A percentile compares a stretch with the other conserved stretches of the same genome.
Conservation (phyloP, 2,797 vertebrate genomes). For the Acestrorhynchus altus region DNA sequence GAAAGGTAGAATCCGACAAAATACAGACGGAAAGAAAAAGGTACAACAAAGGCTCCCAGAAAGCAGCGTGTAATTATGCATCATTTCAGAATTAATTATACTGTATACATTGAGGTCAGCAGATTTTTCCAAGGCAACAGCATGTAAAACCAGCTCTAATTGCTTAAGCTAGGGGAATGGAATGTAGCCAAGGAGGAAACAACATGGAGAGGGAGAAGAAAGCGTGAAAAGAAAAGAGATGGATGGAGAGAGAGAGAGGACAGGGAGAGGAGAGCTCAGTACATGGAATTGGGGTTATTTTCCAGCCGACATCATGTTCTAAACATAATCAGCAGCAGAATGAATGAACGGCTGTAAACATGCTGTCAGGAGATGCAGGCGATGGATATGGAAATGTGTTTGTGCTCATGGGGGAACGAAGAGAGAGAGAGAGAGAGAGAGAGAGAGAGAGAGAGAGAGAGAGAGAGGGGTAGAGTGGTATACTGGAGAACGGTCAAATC, state of each 20-base stretch:
- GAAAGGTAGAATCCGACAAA: conserved; percentile 8
- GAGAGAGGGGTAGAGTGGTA: too few species aligned
- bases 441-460: too few species aligned
- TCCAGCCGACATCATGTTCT: too few species aligned
- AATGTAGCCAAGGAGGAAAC: neutral
- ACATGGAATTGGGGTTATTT: conserved; percentile 30
- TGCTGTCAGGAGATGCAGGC: too few species aligned
- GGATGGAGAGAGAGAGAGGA: neutral
- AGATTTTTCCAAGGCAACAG: conserved; percentile 21
- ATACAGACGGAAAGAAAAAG: neutral
- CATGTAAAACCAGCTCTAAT: conserved; percentile 3
- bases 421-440: too few species aligned
- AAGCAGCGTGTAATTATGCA: neutral
- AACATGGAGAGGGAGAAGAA: neutral
- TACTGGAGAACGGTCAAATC: too few species aligned
- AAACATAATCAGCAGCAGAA: too few species aligned
- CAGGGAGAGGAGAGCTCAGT: neutral
- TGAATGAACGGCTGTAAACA: too few species aligned
- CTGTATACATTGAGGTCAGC: conserved; percentile 25
- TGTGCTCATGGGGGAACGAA: neutral
- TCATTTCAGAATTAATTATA: conserved; percentile 27
- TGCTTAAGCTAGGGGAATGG: neutral
- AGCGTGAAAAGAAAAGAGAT: neutral
- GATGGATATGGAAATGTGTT: neutral
- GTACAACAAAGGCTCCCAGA: neutral